Base-by-base conservation (phyloP, 2,113 vertebrate species). In the Sceloporus undulatus region DNA sequence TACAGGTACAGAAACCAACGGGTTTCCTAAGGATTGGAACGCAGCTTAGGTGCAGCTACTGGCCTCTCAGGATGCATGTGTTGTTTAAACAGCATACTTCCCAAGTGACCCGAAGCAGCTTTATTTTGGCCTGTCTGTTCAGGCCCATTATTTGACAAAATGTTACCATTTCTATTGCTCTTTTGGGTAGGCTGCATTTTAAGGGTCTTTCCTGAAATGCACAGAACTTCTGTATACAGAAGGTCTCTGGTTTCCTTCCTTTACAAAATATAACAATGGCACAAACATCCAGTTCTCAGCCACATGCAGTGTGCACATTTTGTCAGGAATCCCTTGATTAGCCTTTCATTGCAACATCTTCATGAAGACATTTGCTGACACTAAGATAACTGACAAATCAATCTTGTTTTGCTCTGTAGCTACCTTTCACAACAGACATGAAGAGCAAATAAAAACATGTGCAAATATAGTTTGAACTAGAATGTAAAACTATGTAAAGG, bases 381-480 rank as follows among this genome's bases (percentile, higher is more conserved):
- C 0, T 5, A 77, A 10, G 85, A 85, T 48, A 14, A 78, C 74
- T 79, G 74, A 66, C 86, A 9, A 5, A 88, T 65, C 75, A 4
- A 0, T 14, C 73, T 21, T 0, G 1, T 4, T 59, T 48, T 0
- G 0, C 19, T 90, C 59, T 87, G 54, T 89, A 85, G 25, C 78
- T 82, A 52, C 92, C 90, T 56, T 9, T 66, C 42, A 27, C 3
- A 10, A 77, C 75, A 89, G 65, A 21, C 82, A 34, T 83, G 85
- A 89, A 71, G 16, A 85, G 48, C 82, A 42, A 93, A 80, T 27
- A 84, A 89, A 88, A 85, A 34, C 71, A 77, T 5, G 8, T 38
- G 76, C 59, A 5, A 92, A 40, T 6, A 71, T 16, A 85, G 2
- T 21, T 85, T 8, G 79, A 90, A 91, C 59, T 19, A 92, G 13